Percentiles rank a stretch among this genome's conserved stretches.
phyloP scores from a whole-genome alignment of 2,797 vertebrate species.

The Epinephelus awoara region DNA sequence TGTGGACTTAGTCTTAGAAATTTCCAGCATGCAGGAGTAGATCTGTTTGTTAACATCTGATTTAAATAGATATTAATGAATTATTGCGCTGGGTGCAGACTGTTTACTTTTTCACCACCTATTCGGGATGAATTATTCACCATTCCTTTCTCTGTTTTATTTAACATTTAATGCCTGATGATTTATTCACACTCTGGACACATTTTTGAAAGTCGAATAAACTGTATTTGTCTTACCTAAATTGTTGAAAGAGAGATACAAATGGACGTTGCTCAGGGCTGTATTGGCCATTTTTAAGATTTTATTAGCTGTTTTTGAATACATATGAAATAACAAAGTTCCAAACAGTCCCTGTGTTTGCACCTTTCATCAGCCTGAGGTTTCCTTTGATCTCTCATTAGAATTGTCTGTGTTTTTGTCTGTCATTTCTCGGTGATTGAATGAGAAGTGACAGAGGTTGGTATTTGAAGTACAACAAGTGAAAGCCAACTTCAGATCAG shows the following conservation, averaged over 20 bases:
- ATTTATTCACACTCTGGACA: slow-evolving; percentile 82
- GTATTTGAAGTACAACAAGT: slow-evolving; percentile 56
- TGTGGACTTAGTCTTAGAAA: background rate
- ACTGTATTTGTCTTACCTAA: slow-evolving; percentile 74
- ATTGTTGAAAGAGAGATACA: slow-evolving; percentile 66
- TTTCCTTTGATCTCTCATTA: slow-evolving; percentile 32
- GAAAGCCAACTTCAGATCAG: slow-evolving; percentile 47
- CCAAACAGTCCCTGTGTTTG: slow-evolving; percentile 26
- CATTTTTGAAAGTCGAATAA: slow-evolving; percentile 77
- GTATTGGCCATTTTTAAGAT: slow-evolving; percentile 68
- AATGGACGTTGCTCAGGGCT: slow-evolving; percentile 76
- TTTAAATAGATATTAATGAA: slow-evolving; percentile 84
- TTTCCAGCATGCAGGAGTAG: slow-evolving; percentile 5
- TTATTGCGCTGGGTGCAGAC: slow-evolving; percentile 68
- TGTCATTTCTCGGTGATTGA: slow-evolving; percentile 27
- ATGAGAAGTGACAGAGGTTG: slow-evolving; percentile 29
- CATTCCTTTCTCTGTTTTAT: slow-evolving; percentile 77
- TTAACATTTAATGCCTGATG: slow-evolving; percentile 84
- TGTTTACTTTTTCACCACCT: slow-evolving; percentile 82
- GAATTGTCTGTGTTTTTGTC: slow-evolving; percentile 24
- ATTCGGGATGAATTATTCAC: slow-evolving; percentile 82
- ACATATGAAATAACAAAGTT: slow-evolving; percentile 29
- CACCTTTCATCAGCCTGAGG: slow-evolving; percentile 30
- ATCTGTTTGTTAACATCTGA: slow-evolving; percentile 76
- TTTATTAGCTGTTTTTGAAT: slow-evolving; percentile 43